phyloP scores from a whole-genome alignment of 2,113 vertebrate species.

The Phasianus colchicus region DNA sequence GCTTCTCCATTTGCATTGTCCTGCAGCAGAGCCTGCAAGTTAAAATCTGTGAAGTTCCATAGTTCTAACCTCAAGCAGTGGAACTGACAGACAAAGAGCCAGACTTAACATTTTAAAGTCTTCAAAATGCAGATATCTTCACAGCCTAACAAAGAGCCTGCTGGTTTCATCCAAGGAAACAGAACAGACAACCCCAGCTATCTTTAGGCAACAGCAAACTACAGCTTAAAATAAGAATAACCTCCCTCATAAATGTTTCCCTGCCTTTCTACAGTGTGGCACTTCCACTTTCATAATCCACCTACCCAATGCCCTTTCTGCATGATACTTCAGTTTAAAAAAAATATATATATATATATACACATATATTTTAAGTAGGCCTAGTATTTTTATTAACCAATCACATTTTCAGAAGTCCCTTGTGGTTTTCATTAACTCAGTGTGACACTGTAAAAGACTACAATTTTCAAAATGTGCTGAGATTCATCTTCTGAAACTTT shows the following conservation, averaged over 20 bases:
- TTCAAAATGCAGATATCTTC: constrained; percentile 29
- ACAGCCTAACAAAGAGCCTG: constrained; percentile 17
- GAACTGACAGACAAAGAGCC: constrained; percentile 21
- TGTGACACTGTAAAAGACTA: constrained; percentile 16
- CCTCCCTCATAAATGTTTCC: constrained; percentile 3
- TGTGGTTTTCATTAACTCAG: background rate
- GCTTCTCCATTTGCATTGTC: constrained; percentile 23
- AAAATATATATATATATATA: too few species aligned
- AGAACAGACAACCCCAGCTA: constrained; percentile 30
- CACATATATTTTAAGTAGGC: background rate
- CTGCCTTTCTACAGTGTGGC: constrained; percentile 7
- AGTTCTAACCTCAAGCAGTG: constrained; percentile 52
- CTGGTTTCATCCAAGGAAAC: constrained; percentile 12
- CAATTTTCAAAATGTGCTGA: constrained; percentile 47
- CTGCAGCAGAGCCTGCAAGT: constrained; percentile 30
- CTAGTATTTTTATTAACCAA: background rate
- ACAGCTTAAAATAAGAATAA: constrained; percentile 40
- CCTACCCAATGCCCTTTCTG: background rate
- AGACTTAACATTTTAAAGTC: constrained; percentile 48
- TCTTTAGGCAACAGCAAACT: constrained; percentile 21
- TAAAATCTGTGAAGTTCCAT: constrained; percentile 36
- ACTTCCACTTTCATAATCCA: constrained; percentile 11
- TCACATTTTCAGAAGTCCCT: background rate
- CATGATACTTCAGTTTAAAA: background rate
- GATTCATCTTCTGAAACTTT: constrained; percentile 36